Conservation (phyloP, 2,797 vertebrate species). For the Phrynocephalus guinanensis region DNA sequence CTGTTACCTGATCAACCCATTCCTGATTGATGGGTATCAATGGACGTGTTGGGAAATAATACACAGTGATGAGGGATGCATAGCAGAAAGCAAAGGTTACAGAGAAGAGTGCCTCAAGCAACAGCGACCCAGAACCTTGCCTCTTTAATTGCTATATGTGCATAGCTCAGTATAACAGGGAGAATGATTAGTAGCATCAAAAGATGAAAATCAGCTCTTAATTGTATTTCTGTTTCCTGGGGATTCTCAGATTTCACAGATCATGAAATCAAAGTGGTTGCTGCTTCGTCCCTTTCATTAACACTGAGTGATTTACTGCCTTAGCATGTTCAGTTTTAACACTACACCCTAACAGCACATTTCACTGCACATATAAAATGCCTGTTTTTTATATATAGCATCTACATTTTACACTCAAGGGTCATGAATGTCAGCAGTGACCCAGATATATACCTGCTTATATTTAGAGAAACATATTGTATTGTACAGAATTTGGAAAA, state of each 20-base stretch:
- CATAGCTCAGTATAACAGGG: slow-evolving; percentile 38
- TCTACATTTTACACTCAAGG: too few species aligned
- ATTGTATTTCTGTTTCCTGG: slow-evolving; percentile 65
- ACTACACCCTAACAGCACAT: slow-evolving; percentile 29
- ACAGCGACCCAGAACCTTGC: slow-evolving; percentile 39
- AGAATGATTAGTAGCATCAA: slow-evolving; percentile 57
- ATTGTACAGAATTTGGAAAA: too few species aligned
- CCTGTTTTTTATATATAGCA: neutral
- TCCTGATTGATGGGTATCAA: slow-evolving; percentile 53
- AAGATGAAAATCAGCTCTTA: slow-evolving; percentile 62
- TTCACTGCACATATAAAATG: neutral
- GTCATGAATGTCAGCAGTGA: neutral
- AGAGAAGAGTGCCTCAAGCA: slow-evolving; percentile 52
- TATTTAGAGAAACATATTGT: too few species aligned
- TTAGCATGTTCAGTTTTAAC: slow-evolving; percentile 53
- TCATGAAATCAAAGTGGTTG: slow-evolving; percentile 47
- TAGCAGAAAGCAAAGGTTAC: neutral
- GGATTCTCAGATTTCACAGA: slow-evolving; percentile 54
- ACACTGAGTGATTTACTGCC: slow-evolving; percentile 38
- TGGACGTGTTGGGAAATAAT: slow-evolving; percentile 33
- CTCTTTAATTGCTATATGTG: neutral
- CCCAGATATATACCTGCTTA: neutral
- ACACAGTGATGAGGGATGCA: slow-evolving; percentile 39
- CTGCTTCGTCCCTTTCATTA: slow-evolving; percentile 52
- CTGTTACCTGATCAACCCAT: slow-evolving; percentile 67